These are phyloP conservation scores for Guaruba guarouba DNA, from an alignment of 2,113 vertebrate genomes.

Conservation along the genomic window DNA sequence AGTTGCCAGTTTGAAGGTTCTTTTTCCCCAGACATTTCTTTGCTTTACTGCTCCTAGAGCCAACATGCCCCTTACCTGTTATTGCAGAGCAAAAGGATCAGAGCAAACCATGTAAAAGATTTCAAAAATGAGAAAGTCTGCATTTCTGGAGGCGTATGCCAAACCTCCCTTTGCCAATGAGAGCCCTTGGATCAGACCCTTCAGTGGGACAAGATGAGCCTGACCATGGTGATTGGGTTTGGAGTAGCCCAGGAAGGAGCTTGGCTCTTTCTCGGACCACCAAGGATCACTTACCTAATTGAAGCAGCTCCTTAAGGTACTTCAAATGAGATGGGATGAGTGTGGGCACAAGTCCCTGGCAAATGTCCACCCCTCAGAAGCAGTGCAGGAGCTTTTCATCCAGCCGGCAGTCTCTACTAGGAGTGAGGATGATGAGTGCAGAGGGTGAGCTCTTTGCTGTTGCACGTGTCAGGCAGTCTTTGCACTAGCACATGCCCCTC, in stretches of 20 bases:
- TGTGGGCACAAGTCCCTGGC: background rate
- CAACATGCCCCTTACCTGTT: background rate
- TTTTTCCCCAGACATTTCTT: background rate
- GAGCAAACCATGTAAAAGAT: fast-evolving
- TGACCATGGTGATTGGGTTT: background rate
- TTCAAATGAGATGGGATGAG: background rate
- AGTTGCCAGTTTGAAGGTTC: background rate
- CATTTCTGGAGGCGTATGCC: background rate
- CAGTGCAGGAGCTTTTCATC: background rate
- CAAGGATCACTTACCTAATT: background rate
- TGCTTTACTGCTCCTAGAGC: background rate
- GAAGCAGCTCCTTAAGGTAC: background rate
- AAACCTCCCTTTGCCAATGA: background rate
- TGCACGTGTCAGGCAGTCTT: background rate
- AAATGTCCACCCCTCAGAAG: background rate
- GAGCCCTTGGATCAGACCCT: background rate
- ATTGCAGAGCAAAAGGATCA: background rate
- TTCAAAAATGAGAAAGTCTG: background rate
- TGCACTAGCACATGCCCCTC: background rate
- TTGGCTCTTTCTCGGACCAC: background rate
- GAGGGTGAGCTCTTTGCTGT: background rate
- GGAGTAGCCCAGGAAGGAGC: background rate
- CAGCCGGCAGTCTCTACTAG: background rate
- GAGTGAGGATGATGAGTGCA: background rate
- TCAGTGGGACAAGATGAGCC: background rate